phyloP scores from a whole-genome alignment of 2,888 invertebrate species.

The Ophion costatus region DNA sequence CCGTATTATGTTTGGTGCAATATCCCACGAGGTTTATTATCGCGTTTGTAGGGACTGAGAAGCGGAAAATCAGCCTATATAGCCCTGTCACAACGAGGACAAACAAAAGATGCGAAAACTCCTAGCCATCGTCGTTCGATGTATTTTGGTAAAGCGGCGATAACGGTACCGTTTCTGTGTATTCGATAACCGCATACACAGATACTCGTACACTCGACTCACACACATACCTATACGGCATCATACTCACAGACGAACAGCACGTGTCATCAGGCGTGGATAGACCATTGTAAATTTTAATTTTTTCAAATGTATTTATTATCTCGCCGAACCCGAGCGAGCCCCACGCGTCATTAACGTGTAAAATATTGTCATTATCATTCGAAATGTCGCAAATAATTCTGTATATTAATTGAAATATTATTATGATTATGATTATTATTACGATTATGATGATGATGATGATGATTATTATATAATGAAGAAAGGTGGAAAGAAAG shows the following conservation, averaged over 20 bases:
- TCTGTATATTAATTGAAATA: constrained; percentile 80
- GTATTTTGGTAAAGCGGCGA: constrained; percentile 49
- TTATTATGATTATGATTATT: constrained; percentile 72
- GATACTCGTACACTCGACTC: constrained; percentile 2
- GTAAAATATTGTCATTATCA: constrained; percentile 83
- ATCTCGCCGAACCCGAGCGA: constrained; percentile 76
- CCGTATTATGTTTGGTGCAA: constrained; percentile 65
- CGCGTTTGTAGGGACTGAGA: constrained; percentile 47
- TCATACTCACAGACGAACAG: constrained; percentile 25
- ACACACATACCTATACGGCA: constrained; percentile 40
- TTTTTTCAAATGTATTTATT: constrained; percentile 82
- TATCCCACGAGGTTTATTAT: constrained; percentile 64
- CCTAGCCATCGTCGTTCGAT: constrained; percentile 57
- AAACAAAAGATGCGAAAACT: constrained; percentile 50
- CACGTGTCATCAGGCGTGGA: constrained; percentile 65
- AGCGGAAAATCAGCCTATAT: constrained; percentile 14
- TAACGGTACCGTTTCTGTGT: constrained; percentile 4
- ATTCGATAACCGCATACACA: background rate
- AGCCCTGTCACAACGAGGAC: constrained; percentile 30
- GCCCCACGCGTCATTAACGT: constrained; percentile 80
- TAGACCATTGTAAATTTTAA: constrained; percentile 82
- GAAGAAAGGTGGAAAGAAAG: constrained; percentile 58
- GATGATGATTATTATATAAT: constrained; percentile 52
- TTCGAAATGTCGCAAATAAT: constrained; percentile 81
- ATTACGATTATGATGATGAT: constrained; percentile 67